Evolutionary conservation across 2,888 invertebrate genomes (phyloP), one percentile per base, ranked within the genome.

Genomic region (Gibbula magus): DNA sequence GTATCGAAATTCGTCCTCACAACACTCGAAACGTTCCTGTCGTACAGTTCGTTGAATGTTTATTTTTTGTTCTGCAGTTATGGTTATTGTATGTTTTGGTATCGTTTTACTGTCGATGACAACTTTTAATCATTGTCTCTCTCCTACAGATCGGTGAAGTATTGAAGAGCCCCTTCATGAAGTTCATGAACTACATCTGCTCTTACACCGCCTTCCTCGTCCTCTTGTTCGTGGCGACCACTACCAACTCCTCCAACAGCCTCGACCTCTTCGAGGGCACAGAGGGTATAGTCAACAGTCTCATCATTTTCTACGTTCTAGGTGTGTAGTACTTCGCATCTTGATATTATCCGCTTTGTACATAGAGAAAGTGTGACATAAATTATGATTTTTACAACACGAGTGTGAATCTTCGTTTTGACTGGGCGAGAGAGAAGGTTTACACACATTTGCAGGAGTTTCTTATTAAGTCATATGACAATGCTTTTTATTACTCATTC

Each of bases 181-280:
- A 90, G 83, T 90, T 90, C 82, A 84, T 87, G 82, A 88, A 88
- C 80, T 85, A 86, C 80, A 84, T 84, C 66, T 84, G 84, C 22
- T 86, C 87, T 51, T 86, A 88, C 82, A 83, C 84, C 10, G 83
- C 86, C n/a, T 88, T 88, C 80, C 84, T 88, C 29, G 78, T 83
- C 20, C 80, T 87, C 10, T 81, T 88, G 18, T 85, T 87, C 61
- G 75, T 86, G 53, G 84, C 82, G 35, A 86, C 87, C 8, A 81
- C 83, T 22, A 81, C 86, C 7, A 74, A 77, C 18, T 79, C 83
- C 10, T 45, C 75, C 25, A 54, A 70, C 61, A 80, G 54, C 51
- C 75, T 78, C 1, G 80, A 83, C 54, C 77, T 86, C 16, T 84
- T 86, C 32, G 32, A 66, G 5, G 85, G 85, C 25, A 81, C 81